Evolutionary conservation across 2,113 vertebrate species (phyloP), one percentile per base, ranked within the genome.

Genomic region (Heterochromis multidens): DNA sequence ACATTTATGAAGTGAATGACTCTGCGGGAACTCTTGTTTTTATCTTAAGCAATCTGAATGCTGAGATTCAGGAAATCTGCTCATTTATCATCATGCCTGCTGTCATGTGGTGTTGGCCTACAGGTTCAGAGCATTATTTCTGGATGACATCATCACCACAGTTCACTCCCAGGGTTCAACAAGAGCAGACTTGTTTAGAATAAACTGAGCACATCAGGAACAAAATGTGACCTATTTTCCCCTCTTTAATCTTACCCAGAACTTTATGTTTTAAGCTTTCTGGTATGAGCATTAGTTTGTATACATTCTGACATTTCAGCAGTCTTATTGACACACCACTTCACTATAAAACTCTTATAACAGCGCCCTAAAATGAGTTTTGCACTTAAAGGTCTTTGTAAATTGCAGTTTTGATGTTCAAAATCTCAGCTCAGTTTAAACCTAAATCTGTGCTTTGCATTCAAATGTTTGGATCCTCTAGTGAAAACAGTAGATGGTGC

Each of bases 401-500:
- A 74, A 54, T 74, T 27, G 54, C 46, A 1, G 46, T 31, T 7
- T 11, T 52, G 60, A 65, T 59, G 19, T 31, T 33, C 2, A 54
- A 54, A 33, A 52, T 74, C 27, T 21, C 11, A 52, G 25, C 43
- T 29, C 67, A 52, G 67, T 17, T 31, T 74, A 19, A 52, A 52
- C 54, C 54, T 21, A 1, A 74, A 8, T 54, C 10, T 52, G 17
- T 74, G 43, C 52, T 52, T 74, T 31, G 11, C 46, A 14, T 54
- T 54, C 70, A 1, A 33, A 1, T 33, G 27, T 74, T 74, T 54
- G 70, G 21, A 14, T 27, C 46, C 70, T 54, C 46, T 74, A 29
- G 16, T 7, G 37, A n/a, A 16, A 19, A 43, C 90, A 81, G 83
- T 84, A 88, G 90, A 88, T 86, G 91, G 84, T 1, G 54, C 59